These are phyloP conservation scores for Nyctereutes procyonoides DNA, from an alignment of 2,113 vertebrate species.

Conservation along the genomic window DNA sequence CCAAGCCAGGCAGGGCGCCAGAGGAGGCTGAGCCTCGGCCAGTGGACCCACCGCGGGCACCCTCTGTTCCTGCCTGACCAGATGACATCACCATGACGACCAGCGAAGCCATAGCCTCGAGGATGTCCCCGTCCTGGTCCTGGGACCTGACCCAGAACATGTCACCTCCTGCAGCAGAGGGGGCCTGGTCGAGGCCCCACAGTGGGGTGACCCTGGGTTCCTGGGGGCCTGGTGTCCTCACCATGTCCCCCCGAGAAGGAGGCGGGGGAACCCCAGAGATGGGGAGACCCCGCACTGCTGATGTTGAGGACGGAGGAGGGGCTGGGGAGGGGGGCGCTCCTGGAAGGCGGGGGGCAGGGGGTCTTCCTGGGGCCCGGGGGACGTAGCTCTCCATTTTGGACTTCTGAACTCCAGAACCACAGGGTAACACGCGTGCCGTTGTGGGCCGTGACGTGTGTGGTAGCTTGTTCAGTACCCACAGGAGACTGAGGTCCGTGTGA, in stretches of 20 bases:
- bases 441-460: not conserved
- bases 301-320: no score
- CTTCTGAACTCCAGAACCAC: no score
- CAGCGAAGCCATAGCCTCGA: not conserved
- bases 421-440: not conserved
- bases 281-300: fast-evolving
- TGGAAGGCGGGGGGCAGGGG: not conserved
- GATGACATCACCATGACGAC: not conserved
- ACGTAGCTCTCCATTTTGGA: not conserved
- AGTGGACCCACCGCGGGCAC: not conserved
- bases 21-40: fast-evolving
- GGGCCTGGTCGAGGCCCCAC: not conserved
- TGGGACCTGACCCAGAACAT: fast-evolving
- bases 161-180: not conserved
- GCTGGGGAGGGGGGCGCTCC: fast-evolving
- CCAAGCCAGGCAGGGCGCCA: not conserved
- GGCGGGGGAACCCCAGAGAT: not conserved
- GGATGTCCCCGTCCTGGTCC: not conserved
- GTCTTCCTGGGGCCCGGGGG: not conserved
- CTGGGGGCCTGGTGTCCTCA: fast-evolving
- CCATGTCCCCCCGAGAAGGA: not conserved
- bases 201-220: no score
- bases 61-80: not conserved
- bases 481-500: fast-evolving
- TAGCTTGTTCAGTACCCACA: not conserved